Conservation (phyloP, 2,797 vertebrate species). For the Alosa sapidissima region DNA sequence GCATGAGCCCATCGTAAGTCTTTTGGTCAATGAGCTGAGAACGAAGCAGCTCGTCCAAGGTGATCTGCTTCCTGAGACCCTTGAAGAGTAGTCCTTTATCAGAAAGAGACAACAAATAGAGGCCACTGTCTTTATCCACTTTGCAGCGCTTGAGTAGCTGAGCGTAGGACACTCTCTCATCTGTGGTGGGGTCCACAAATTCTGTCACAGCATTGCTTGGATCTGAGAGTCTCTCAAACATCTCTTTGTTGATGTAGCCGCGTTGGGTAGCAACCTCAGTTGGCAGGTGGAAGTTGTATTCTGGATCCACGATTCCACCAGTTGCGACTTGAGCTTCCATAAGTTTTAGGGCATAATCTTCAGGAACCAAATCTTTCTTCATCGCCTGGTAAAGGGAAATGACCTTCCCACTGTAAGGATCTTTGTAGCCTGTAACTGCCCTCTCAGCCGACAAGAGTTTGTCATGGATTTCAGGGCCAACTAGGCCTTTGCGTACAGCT, state of each 20-base stretch:
- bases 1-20: slow-evolving; percentile 83
- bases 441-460: slow-evolving; percentile 92
- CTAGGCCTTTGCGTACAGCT: slow-evolving; percentile 89
- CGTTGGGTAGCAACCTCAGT: slow-evolving; percentile 86
- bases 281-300: slow-evolving; percentile 89
- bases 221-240: slow-evolving; percentile 81
- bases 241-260: slow-evolving; percentile 91
- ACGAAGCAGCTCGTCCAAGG: slow-evolving; percentile 87
- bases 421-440: slow-evolving; percentile 91
- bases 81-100: slow-evolving; percentile 87
- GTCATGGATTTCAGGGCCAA: slow-evolving; percentile 94
- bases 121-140: slow-evolving; percentile 76
- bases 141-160: slow-evolving; percentile 87
- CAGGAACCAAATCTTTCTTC: slow-evolving; percentile 89
- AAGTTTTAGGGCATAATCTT: slow-evolving; percentile 89
- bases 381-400: slow-evolving; percentile 97
- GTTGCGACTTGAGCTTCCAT: slow-evolving; percentile 92
- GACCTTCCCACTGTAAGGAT: slow-evolving; percentile 91
- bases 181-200: slow-evolving; percentile 85
- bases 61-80: slow-evolving; percentile 92
- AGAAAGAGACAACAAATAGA: slow-evolving; percentile 81
- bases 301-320: slow-evolving; percentile 89
- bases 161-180: slow-evolving; percentile 85
- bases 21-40: slow-evolving; percentile 88
- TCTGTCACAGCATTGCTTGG: slow-evolving; percentile 74